Conservation (phyloP, 2,797 vertebrate genomes). For the Semaprochilodus insignis region DNA sequence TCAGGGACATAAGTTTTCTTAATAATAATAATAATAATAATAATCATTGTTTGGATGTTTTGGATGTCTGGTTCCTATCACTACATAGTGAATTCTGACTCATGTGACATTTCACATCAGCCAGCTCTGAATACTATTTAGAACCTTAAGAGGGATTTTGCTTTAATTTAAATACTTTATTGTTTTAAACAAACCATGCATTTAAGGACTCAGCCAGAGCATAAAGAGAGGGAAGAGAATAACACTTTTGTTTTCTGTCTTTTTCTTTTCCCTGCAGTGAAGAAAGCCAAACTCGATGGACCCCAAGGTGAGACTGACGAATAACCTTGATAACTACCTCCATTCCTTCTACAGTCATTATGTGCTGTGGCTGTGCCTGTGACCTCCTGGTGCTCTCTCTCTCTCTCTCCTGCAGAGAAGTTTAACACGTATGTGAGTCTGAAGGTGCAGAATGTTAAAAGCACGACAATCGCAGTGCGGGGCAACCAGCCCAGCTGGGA, state of each 20-base stretch:
- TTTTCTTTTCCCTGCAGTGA: conserved; percentile 85
- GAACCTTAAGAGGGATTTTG: no score
- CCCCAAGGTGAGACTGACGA: conserved; percentile 86
- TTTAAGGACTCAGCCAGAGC: background rate
- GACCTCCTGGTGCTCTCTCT: background rate
- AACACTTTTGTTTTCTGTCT: conserved; percentile 44
- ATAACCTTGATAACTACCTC: no score
- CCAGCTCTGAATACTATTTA: no score
- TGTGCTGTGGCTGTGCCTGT: background rate
- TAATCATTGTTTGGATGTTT: no score
- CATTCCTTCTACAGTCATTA: background rate
- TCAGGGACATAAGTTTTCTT: no score
- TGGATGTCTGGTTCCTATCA: no score
- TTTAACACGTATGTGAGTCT: conserved; percentile 99
- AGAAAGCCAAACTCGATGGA: conserved; percentile 98
- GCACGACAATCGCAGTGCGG: conserved; percentile 94
- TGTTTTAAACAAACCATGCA: background rate
- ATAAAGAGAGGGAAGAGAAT: background rate
- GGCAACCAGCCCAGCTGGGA: conserved; percentile 97
- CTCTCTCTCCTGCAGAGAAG: conserved; percentile 82
- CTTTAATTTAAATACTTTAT: no score
- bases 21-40: no score
- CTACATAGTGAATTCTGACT: no score
- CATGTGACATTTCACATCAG: no score
- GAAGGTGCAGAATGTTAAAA: conserved; percentile 99